Evolutionary conservation across 2,113 vertebrate species (phyloP).

Genomic region (Tricholaema leucomelas): DNA sequence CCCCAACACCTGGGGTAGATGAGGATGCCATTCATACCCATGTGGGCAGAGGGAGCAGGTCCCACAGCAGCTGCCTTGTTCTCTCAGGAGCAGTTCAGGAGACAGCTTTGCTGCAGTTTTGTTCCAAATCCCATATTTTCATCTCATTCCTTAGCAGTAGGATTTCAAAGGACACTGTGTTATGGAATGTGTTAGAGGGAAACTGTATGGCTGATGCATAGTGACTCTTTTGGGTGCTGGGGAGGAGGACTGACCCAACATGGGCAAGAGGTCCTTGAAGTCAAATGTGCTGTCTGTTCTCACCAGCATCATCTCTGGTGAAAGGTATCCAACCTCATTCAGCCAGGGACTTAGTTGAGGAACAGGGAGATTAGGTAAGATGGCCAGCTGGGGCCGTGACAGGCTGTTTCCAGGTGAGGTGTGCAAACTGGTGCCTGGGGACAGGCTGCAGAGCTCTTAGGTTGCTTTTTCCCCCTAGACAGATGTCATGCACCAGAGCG

Average conservation of each 20-base stretch:
- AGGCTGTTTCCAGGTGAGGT: background rate
- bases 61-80: background rate
- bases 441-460: background rate
- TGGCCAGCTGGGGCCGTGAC: accelerated
- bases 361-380: background rate
- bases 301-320: background rate
- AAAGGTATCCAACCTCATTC: background rate
- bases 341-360: background rate
- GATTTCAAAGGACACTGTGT: background rate
- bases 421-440: accelerated
- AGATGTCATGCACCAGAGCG: slow-evolving; percentile 84
- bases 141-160: background rate
- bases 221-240: background rate
- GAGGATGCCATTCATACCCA: too few species aligned
- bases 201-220: background rate
- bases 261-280: background rate
- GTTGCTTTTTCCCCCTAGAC: slow-evolving; percentile 55
- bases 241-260: background rate
- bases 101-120: background rate
- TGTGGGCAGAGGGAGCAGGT: background rate
- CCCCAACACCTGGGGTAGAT: background rate
- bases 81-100: background rate
- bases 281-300: background rate
- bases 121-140: background rate
- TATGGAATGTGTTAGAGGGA: background rate